Base-by-base conservation (phyloP, 2,888 invertebrate genomes). In the Proisotoma minuta region DNA sequence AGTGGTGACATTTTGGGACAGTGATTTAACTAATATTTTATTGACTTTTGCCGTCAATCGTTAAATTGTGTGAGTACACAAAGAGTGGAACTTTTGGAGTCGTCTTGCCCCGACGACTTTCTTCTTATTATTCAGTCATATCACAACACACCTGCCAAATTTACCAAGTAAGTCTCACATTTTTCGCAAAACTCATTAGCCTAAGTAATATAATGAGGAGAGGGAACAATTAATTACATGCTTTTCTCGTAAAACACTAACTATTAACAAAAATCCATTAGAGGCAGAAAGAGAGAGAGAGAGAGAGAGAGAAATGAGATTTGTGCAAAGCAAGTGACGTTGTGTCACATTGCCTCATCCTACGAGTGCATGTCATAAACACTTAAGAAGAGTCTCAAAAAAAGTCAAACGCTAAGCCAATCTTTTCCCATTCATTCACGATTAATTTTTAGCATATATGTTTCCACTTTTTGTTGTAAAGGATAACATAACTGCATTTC, bases 151-250 rank as follows among this genome's bases (percentile, higher is more conserved):
- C 27, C 28, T 26, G 51, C 51, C 51, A 51, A 51, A 51, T 51
- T n/a, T 51, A 51, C 27, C 49, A 51, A 51, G 51, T 51, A 51
- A 51, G 51, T 12, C 20, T n/a, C 43, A 20, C 18, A 43, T 18
- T 20, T 43, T n/a, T 43, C 43, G 15, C 20, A 43, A 43, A n/a
- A 43, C 18, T 43, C 43, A 43, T 43, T 43, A 43, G 18, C 10
- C 20, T 43, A 18, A 43, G 43, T 20, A n/a, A 18, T 43, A 18
- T 43, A 20, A 43, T 20, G 20, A 43, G 43, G 43, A 5, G 34
- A 34, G 43, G 43, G 43, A 43, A 43, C 18, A 43, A 43, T 43
- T 43, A 43, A 43, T 43, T 43, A 43, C 5, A 4, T 43, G 43
- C 43, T 18, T 43, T 12, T 43, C 18, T 43, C 43, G 18, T 43